Conservation (phyloP, 2,113 vertebrate genomes). For the Tupaia chinensis region DNA sequence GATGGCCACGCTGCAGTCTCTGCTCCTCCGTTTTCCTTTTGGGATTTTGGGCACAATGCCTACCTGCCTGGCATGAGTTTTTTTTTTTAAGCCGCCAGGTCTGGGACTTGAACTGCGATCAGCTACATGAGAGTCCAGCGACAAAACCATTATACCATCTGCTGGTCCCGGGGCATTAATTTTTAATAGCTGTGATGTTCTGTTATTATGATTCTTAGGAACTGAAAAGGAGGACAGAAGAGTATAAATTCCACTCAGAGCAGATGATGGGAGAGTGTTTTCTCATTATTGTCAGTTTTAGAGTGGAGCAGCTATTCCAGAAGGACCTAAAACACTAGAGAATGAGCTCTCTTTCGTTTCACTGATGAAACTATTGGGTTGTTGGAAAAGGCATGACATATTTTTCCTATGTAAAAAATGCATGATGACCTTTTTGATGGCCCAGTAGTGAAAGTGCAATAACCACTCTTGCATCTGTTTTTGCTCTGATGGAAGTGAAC, state of each 20-base stretch:
- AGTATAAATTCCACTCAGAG: background rate
- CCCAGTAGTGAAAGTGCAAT: too few species aligned
- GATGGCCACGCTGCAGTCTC: too few species aligned
- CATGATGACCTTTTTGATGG: too few species aligned
- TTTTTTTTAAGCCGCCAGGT: too few species aligned
- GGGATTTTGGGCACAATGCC: too few species aligned
- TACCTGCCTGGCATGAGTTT: too few species aligned
- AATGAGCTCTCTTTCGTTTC: background rate
- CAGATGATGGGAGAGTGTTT: background rate
- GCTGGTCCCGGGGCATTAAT: background rate
- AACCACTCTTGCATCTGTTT: background rate
- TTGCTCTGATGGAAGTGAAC: background rate
- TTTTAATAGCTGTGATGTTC: slow-evolving; percentile 9
- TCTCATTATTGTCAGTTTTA: background rate
- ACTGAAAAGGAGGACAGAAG: background rate
- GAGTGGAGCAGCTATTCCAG: background rate
- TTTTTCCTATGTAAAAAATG: too few species aligned
- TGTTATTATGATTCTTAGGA: background rate
- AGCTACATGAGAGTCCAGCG: too few species aligned
- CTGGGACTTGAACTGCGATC: too few species aligned
- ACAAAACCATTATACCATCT: too few species aligned
- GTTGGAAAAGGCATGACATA: too few species aligned
- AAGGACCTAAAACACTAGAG: background rate
- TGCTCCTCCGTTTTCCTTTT: too few species aligned
- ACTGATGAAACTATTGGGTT: background rate